phyloP scores from a whole-genome alignment of 2,113 vertebrate genomes.

The Coregonus clupeaformis region DNA sequence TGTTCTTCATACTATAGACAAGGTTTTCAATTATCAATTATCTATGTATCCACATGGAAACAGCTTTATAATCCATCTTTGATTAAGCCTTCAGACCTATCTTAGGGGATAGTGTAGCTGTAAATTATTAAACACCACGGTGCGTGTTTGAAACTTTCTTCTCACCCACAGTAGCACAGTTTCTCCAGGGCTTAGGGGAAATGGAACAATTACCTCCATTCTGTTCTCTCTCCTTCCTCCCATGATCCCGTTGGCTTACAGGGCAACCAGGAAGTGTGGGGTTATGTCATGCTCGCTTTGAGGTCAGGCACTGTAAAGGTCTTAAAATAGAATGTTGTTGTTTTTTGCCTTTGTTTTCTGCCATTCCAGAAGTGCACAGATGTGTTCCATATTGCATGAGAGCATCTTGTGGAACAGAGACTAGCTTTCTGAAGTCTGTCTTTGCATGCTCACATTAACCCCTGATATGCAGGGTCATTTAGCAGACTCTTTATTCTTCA shows the following conservation, averaged over 20 bases:
- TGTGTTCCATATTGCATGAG: slow-evolving; percentile 46
- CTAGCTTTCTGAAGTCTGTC: not conserved
- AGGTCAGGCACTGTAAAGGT: slow-evolving; percentile 33
- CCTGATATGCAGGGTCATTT: not conserved
- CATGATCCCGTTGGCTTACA: not conserved
- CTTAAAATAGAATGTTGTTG: slow-evolving; percentile 56
- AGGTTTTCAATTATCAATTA: slow-evolving; percentile 67
- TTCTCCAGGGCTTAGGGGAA: too few species aligned
- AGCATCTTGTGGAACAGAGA: slow-evolving; percentile 5
- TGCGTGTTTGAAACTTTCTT: slow-evolving; percentile 45
- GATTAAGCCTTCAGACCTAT: slow-evolving; percentile 55
- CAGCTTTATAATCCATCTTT: slow-evolving; percentile 60
- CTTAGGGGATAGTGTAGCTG: slow-evolving; percentile 53
- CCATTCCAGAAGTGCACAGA: slow-evolving; percentile 37
- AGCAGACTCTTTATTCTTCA: too few species aligned
- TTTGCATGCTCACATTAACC: not conserved
- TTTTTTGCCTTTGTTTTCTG: slow-evolving; percentile 22
- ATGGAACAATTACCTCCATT: too few species aligned
- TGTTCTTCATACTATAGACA: slow-evolving; percentile 57
- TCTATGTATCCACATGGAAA: slow-evolving; percentile 67
- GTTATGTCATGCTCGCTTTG: slow-evolving; percentile 38
- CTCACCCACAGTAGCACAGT: too few species aligned
- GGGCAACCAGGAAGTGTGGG: not conserved
- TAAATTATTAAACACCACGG: slow-evolving; percentile 59
- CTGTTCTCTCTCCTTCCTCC: slow-evolving; percentile 30